Percentiles rank a stretch among this genome's conserved stretches.
These are phyloP conservation scores for Pissodes strobi DNA, from an alignment of 1,140 invertebrate species.

Conservation along the genomic window DNA sequence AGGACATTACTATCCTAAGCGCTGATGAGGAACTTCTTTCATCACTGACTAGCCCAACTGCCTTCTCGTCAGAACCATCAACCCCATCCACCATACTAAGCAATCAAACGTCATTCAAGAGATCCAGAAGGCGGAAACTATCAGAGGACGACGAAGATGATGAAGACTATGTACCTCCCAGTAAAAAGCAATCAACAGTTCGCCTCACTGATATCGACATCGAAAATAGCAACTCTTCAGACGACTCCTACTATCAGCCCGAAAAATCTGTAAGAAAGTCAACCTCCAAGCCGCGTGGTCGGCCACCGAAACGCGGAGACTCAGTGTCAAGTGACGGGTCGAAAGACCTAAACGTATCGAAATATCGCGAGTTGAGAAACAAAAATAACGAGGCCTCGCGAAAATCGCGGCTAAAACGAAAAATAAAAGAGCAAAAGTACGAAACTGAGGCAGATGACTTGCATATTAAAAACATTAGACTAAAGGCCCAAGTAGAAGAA, in stretches of 20 bases:
- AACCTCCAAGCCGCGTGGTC: conserved; percentile 29
- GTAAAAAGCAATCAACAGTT: conserved; percentile 15
- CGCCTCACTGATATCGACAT: conserved; percentile 1
- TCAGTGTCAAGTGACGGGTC: conserved; percentile 52
- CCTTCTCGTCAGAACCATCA: not conserved
- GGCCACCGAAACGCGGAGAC: conserved; percentile 47
- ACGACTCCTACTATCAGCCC: conserved; percentile 30
- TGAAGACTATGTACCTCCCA: conserved; percentile 49
- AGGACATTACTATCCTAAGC: conserved; percentile 32
- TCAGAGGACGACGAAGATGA: conserved; percentile 40
- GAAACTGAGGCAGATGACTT: conserved; percentile 49
- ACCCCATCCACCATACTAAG: conserved; percentile 2
- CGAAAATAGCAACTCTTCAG: conserved; percentile 1
- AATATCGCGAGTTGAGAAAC: conserved; percentile 70
- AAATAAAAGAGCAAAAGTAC: conserved; percentile 62
- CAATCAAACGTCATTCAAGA: conserved; percentile 4
- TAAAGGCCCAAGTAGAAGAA: conserved; percentile 52
- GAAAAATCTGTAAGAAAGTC: conserved; percentile 4
- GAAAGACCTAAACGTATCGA: conserved; percentile 47
- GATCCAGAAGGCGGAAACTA: conserved; percentile 14
- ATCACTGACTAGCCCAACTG: conserved; percentile 9
- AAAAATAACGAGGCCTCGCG: conserved; percentile 79
- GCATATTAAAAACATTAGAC: conserved; percentile 45
- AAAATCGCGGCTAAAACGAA: conserved; percentile 71
- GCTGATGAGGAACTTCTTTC: conserved; percentile 26